Conservation (phyloP, 2,797 vertebrate genomes). For the Takifugu ocellatus region DNA sequence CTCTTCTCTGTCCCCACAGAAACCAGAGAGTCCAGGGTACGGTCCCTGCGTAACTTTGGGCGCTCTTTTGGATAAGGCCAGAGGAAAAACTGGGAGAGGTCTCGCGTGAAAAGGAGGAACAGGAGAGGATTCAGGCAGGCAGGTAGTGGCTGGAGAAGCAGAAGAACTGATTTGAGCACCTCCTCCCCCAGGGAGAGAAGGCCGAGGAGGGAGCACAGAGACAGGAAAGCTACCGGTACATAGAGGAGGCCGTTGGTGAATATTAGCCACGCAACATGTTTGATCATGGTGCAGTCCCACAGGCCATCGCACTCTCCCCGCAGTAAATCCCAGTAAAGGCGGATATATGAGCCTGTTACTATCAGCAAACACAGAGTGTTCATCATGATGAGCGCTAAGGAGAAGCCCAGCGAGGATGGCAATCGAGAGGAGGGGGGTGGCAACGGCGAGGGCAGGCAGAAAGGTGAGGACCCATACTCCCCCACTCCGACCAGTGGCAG, state of each 20-base stretch:
- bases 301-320: slow-evolving; percentile 83
- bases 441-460: slow-evolving; percentile 86
- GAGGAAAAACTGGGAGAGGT: slow-evolving; percentile 83
- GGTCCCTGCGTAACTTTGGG: slow-evolving; percentile 64
- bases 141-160: slow-evolving; percentile 88
- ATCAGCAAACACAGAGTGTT: slow-evolving; percentile 91
- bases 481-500: slow-evolving; percentile 86
- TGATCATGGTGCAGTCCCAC: slow-evolving; percentile 93
- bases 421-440: slow-evolving; percentile 80
- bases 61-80: slow-evolving; percentile 67
- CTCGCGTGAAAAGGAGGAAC: slow-evolving; percentile 89
- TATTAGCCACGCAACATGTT: slow-evolving; percentile 94
- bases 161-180: slow-evolving; percentile 86
- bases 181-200: slow-evolving; percentile 88
- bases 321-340: slow-evolving; percentile 89
- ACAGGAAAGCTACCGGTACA: slow-evolving; percentile 92
- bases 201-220: slow-evolving; percentile 87
- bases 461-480: slow-evolving; percentile 87
- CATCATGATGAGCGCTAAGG: slow-evolving; percentile 87
- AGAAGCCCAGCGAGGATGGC: slow-evolving; percentile 81
- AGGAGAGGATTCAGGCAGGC: slow-evolving; percentile 92
- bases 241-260: slow-evolving; percentile 93
- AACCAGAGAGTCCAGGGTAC: slow-evolving; percentile 69
- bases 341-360: slow-evolving; percentile 87
- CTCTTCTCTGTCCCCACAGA: slow-evolving; percentile 86